Base-by-base conservation (phyloP, 2,888 invertebrate genomes). In the Lochmaea capreae region DNA sequence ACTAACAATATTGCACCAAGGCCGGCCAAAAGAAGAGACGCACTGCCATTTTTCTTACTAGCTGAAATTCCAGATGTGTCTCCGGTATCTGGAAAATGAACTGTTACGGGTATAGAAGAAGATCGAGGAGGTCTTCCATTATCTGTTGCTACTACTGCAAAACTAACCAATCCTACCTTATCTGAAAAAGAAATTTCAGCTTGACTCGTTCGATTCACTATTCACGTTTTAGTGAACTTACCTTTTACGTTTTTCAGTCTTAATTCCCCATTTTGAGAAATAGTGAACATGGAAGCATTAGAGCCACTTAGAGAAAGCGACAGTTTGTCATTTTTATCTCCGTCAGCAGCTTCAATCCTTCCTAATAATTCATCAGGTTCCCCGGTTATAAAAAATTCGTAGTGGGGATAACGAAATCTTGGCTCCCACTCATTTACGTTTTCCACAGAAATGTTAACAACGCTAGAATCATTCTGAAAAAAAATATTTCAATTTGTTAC, bases 351-450 rank as follows among this genome's bases (percentile, higher is more conserved):
- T 86, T 95, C 94, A 39, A 97, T 91, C 79, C 90, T 90, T 6
- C 90, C 96, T 87, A 88, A 88, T 84, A 83, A 84, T 71, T 87
- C 86, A 74, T 84, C 82, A 5, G 79, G 74, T 73, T 82, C 71
- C 79, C 86, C 80, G 77, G 85, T 75, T 80, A 91, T 88, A 76
- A 89, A 89, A 87, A 97, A 97, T 88, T 96, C 95, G 87, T 97
- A 97, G 86, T 95, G 93, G 6, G 95, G 93, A 87, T 94, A 93
- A 1, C 94, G 91, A 88, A 97, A 97, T 72, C 95, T 90, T 0
- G 97, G 97, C 86, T 96, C 96, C 96, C 97, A 97, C 85, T 97
- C 97, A 87, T 97, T 97, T 10, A 96, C 94, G 86, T 97, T 94
- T 80, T 93, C 88, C 16, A 97, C 94, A 1, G 93, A 92, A 42